phyloP scores from a whole-genome alignment of 1,140 invertebrate genomes.

The Pseudomyrmex pallidus region DNA sequence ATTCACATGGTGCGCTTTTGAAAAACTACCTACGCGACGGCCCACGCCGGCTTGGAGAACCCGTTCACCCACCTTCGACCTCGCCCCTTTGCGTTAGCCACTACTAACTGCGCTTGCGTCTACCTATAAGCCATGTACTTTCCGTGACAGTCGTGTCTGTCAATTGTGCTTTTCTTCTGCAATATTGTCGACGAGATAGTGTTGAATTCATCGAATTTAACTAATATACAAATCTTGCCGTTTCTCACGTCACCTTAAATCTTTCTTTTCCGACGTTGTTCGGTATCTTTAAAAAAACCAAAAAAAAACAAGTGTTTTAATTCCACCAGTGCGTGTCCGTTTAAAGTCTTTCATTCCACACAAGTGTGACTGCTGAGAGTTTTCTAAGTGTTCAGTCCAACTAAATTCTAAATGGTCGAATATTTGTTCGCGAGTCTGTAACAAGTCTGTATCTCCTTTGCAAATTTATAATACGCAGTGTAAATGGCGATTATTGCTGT shows the following conservation, averaged over 20 bases:
- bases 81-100: constrained; percentile 76
- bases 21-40: constrained; percentile 78
- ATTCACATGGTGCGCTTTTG: constrained; percentile 67
- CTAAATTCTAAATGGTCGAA: no score
- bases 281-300: no score
- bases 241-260: neutral
- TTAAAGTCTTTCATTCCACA: no score
- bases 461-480: neutral
- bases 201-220: neutral
- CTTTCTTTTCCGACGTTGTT: no score
- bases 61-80: constrained; percentile 84
- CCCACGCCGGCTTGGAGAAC: constrained; percentile 77
- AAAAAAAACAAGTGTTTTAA: no score
- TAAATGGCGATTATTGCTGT: constrained; percentile 81
- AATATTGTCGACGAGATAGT: neutral
- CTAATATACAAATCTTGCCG: neutral
- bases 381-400: no score
- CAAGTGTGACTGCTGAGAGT: no score
- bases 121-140: constrained; percentile 40
- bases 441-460: neutral
- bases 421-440: neutral
- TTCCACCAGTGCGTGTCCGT: no score
- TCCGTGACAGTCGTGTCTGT: constrained; percentile 63
- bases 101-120: constrained; percentile 47
- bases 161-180: constrained; percentile 29